phyloP scores from a whole-genome alignment of 2,888 invertebrate species.

The Odontocerum albicorne region DNA sequence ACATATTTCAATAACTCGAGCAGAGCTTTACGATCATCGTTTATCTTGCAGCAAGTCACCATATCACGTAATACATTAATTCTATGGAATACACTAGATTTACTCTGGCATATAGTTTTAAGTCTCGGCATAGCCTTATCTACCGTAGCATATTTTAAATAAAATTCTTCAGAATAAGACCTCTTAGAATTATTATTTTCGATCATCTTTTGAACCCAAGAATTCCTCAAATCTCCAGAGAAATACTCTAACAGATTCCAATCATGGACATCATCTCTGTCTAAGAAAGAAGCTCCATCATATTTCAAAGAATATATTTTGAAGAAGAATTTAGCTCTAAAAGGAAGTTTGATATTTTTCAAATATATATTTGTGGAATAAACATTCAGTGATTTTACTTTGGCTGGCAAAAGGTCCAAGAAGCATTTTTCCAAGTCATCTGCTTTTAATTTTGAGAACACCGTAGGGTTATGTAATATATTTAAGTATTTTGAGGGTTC shows the following conservation, averaged over 20 bases:
- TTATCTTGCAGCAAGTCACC: constrained; percentile 42
- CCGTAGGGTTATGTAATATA: not conserved
- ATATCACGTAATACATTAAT: constrained; percentile 37
- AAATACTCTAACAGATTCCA: constrained; percentile 12
- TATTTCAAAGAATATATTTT: constrained; percentile 26
- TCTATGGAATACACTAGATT: constrained; percentile 33
- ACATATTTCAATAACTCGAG: constrained; percentile 40
- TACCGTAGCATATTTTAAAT: constrained; percentile 21
- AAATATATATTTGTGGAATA: not conserved
- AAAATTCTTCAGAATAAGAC: constrained; percentile 14
- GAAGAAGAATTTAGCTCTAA: constrained; percentile 11
- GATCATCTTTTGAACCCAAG: constrained; percentile 26
- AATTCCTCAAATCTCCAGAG: constrained; percentile 6
- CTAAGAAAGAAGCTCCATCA: constrained; percentile 17
- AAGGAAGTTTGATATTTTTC: constrained; percentile 3
- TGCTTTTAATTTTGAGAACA: constrained; percentile 19
- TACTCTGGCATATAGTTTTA: constrained; percentile 5
- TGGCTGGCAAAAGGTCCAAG: constrained; percentile 1
- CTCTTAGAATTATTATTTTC: constrained; percentile 1
- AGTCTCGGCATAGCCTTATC: constrained; percentile 25
- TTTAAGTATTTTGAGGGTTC: not conserved
- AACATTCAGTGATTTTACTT: too few species aligned
- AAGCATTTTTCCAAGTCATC: constrained; percentile 24
- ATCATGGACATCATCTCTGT: constrained; percentile 10
- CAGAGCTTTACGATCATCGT: constrained; percentile 40